A percentile compares a stretch with the other conserved stretches of the same genome.
Evolutionary conservation across 2,797 vertebrate genomes (phyloP).

Genomic region (Hypotaenidia okinawae): DNA sequence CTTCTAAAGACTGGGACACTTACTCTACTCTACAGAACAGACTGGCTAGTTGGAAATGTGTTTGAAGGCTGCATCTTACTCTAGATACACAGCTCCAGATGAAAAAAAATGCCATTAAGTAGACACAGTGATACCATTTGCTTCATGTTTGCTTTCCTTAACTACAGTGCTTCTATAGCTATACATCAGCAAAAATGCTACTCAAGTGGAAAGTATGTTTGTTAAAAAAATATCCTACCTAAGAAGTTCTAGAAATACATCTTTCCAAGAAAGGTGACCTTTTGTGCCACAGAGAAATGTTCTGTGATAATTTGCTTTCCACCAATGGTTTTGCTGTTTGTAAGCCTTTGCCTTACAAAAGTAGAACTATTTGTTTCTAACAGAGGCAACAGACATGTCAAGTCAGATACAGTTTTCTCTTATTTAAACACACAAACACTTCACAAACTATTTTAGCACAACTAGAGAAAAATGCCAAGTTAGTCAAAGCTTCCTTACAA

Average conservation of each 20-base stretch:
- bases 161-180: not conserved
- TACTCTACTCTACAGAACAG: fast-evolving
- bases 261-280: not conserved
- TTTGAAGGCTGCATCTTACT: not conserved
- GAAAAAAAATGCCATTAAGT: not conserved
- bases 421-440: not conserved
- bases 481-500: not conserved
- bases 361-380: not conserved
- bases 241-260: not conserved
- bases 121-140: not conserved
- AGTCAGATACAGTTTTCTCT: not conserved
- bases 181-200: not conserved
- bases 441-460: not conserved
- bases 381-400: not conserved
- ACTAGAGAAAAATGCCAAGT: not conserved
- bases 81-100: not conserved
- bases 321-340: not conserved
- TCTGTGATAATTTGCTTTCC: not conserved
- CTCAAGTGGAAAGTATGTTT: not conserved
- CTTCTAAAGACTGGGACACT: not conserved
- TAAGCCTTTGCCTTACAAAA: not conserved
- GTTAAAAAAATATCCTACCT: not conserved
- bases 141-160: not conserved
- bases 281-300: not conserved
- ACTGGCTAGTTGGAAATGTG: fast-evolving